Percentiles rank a stretch among this genome's conserved stretches.
phyloP scores from a whole-genome alignment of 2,113 vertebrate species.

The Apus apus region DNA sequence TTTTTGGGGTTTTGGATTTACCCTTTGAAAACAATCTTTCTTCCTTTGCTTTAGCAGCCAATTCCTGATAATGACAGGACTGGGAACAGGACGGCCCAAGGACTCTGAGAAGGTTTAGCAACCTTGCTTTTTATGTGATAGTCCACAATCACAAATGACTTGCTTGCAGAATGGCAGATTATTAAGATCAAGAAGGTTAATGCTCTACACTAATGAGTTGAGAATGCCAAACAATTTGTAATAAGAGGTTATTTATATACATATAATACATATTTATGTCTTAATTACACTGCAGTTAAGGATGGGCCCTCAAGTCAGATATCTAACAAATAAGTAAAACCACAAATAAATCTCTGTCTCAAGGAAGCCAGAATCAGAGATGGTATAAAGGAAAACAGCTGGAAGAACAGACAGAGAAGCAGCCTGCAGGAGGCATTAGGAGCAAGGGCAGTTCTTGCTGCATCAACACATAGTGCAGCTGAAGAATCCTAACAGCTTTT shows the following conservation, averaged over 20 bases:
- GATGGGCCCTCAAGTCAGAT: conserved; percentile 17
- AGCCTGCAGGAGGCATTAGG: not conserved
- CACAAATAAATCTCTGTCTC: not conserved
- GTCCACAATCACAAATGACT: not conserved
- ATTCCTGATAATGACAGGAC: not conserved
- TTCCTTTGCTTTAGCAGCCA: not conserved
- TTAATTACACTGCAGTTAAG: not conserved
- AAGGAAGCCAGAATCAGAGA: not conserved
- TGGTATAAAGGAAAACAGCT: not conserved
- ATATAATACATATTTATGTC: conserved; percentile 1
- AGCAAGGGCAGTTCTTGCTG: not conserved
- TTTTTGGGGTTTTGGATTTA: not conserved
- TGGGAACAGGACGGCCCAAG: not conserved
- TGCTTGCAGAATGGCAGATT: not conserved
- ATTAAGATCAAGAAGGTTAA: not conserved
- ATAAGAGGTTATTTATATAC: conserved; percentile 5
- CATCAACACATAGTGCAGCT: not conserved
- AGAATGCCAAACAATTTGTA: conserved; percentile 13
- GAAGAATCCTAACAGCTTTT: not conserved
- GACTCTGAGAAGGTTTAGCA: not conserved
- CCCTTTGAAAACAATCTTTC: not conserved
- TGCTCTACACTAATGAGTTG: not conserved
- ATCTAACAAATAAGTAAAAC: conserved; percentile 6
- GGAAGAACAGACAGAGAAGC: not conserved
- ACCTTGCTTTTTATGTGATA: not conserved